These are phyloP conservation scores for Chascanopsetta lugubris DNA, from an alignment of 2,113 vertebrate genomes.

Conservation along the genomic window DNA sequence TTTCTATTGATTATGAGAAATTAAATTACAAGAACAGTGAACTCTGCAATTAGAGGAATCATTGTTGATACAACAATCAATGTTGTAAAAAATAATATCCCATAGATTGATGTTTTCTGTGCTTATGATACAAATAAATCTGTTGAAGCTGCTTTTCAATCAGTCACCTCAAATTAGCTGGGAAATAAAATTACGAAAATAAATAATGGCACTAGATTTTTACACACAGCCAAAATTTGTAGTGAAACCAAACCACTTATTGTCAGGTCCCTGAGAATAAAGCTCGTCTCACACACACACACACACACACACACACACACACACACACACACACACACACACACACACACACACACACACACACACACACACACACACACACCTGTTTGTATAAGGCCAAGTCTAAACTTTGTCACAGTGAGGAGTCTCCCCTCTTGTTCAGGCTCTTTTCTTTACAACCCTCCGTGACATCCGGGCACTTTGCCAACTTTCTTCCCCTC, in stretches of 20 bases:
- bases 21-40: no score
- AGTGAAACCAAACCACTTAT: not conserved
- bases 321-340: no score
- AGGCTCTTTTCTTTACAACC: conserved; percentile 45
- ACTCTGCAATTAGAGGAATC: no score
- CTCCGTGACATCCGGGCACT: conserved; percentile 82
- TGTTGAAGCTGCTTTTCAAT: not conserved
- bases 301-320: no score
- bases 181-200: not conserved
- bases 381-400: conserved; percentile 38
- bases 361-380: conserved; percentile 1
- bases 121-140: not conserved
- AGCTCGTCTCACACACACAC: no score
- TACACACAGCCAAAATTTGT: not conserved
- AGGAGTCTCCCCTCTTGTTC: conserved; percentile 11
- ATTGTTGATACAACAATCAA: no score
- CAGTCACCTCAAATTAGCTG: not conserved
- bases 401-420: conserved; percentile 27
- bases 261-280: no score
- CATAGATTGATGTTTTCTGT: not conserved
- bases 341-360: conserved; percentile 22
- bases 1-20: no score
- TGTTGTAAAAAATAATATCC: not conserved
- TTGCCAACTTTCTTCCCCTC: conserved; percentile 77
- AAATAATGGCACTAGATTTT: not conserved